phyloP scores from a whole-genome alignment of 1,140 invertebrate species.

The Anastrepha ludens region DNA sequence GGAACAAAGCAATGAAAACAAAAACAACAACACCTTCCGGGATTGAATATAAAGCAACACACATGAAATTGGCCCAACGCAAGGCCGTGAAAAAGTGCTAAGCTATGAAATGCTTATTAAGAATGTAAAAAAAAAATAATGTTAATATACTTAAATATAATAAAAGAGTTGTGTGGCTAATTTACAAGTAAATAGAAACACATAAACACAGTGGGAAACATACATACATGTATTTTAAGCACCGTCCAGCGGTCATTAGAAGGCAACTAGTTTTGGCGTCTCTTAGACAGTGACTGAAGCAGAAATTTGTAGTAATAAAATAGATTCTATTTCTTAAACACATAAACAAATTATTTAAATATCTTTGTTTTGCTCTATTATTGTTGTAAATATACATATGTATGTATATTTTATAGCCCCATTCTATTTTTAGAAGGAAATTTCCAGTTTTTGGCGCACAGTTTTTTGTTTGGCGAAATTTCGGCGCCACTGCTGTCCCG shows the following conservation, averaged over 20 bases:
- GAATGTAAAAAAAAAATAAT: slow-evolving; percentile 22
- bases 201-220: neutral
- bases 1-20: neutral
- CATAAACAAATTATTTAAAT: too few relatives aligned
- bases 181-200: neutral
- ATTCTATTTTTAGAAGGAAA: too few relatives aligned
- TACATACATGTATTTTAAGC: neutral
- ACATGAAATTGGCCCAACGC: neutral
- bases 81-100: neutral
- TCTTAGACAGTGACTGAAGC: neutral
- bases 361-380: too few relatives aligned
- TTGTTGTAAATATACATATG: too few relatives aligned
- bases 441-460: too few relatives aligned
- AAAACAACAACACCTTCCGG: slow-evolving; percentile 31
- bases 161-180: neutral
- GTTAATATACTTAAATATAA: neutral
- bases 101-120: neutral
- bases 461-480: neutral
- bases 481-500: neutral
- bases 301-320: neutral
- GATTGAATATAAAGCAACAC: slow-evolving; percentile 8
- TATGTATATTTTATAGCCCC: too few relatives aligned
- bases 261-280: neutral
- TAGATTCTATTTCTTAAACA: neutral
- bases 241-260: neutral